Conservation (phyloP, 2,797 vertebrate species). For the Cirrhinus mrigala region DNA sequence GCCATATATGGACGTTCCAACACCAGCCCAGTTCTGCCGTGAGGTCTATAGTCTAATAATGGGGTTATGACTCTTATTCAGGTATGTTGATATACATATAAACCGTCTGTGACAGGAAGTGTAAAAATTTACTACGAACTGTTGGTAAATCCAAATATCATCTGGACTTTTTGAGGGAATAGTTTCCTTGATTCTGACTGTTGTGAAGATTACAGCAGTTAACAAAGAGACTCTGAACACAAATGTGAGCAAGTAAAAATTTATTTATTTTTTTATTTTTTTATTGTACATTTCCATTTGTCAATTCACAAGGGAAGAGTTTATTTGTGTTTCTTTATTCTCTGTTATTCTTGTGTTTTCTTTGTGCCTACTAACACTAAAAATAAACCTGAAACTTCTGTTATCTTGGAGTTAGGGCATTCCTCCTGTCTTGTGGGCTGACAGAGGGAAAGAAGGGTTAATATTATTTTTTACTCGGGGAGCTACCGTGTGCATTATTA, state of each 20-base stretch:
- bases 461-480: not conserved
- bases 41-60: not conserved
- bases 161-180: not conserved
- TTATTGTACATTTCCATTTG: not conserved
- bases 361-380: not conserved
- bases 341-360: not conserved
- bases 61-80: not conserved
- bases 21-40: not conserved
- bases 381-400: not conserved
- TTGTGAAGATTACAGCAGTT: not conserved
- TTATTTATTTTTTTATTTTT: not conserved
- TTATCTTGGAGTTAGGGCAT: not conserved
- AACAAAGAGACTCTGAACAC: not conserved
- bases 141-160: not conserved
- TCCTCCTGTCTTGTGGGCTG: not conserved
- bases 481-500: not conserved
- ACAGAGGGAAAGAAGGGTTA: not conserved
- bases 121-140: not conserved
- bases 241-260: not conserved
- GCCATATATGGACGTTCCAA: conserved; percentile 2
- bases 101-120: not conserved
- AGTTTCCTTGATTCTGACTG: not conserved
- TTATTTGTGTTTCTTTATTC: not conserved
- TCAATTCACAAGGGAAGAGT: not conserved
- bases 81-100: not conserved